These are phyloP conservation scores for Coptodon bakossiorum DNA, from an alignment of 2,113 vertebrate genomes.

Conservation along the genomic window DNA sequence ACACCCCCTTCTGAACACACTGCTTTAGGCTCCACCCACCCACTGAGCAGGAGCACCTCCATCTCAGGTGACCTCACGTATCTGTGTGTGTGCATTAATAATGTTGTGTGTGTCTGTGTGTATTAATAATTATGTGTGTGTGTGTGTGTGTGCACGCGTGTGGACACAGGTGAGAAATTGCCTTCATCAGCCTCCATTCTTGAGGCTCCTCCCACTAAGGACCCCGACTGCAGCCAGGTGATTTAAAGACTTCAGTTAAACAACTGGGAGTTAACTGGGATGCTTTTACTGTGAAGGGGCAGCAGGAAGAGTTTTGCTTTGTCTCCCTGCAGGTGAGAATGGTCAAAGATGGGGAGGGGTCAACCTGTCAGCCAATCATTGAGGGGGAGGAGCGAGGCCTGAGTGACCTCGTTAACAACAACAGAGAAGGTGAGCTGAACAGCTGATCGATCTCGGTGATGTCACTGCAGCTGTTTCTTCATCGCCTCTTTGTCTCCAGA, in stretches of 20 bases:
- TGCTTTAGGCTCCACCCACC: constrained; percentile 62
- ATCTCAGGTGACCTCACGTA: constrained; percentile 63
- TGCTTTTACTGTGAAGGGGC: constrained; percentile 1
- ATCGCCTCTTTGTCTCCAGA: constrained; percentile 58
- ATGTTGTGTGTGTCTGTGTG: background rate
- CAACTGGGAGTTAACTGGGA: background rate
- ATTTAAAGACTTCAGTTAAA: background rate
- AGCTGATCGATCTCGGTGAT: background rate
- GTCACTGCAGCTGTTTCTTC: background rate
- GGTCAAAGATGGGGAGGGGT: background rate
- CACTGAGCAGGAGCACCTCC: constrained; percentile 72
- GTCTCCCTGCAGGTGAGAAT: background rate
- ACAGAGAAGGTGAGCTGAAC: constrained; percentile 11
- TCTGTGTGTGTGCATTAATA: background rate
- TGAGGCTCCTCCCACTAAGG: background rate
- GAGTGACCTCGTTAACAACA: background rate
- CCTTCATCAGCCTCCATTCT: background rate
- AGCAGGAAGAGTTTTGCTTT: background rate
- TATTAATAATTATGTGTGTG: background rate
- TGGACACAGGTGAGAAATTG: constrained; percentile 23
- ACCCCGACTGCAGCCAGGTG: background rate
- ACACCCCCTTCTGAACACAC: constrained; percentile 81
- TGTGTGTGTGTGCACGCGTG: background rate
- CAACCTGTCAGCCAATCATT: constrained; percentile 10
- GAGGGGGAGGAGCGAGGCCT: background rate